phyloP scores from a whole-genome alignment of 2,888 invertebrate genomes.

The Lysandra coridon region DNA sequence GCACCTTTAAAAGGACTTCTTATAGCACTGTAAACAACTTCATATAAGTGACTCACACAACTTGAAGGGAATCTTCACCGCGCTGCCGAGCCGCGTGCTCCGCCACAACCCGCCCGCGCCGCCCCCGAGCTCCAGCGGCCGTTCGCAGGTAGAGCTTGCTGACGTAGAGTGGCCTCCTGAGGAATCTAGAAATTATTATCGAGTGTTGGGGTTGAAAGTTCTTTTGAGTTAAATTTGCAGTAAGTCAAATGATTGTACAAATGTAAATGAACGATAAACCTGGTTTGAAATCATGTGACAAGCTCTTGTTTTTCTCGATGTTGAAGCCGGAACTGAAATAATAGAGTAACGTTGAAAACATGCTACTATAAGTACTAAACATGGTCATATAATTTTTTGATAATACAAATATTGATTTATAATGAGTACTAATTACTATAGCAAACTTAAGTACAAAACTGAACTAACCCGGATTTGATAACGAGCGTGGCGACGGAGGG shows the following conservation, averaged over 20 bases:
- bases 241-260: not conserved
- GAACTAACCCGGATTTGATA: conserved; percentile 55
- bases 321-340: not conserved
- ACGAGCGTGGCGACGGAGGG: conserved; percentile 55
- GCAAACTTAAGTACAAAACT: not conserved
- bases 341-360: conserved; percentile 1
- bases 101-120: conserved; percentile 44
- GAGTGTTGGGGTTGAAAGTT: too few relatives aligned
- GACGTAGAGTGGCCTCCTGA: not conserved
- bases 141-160: not conserved
- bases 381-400: too few relatives aligned
- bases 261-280: not conserved
- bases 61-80: conserved; percentile 54
- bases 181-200: not conserved
- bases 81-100: conserved; percentile 50
- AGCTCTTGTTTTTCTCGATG: not conserved
- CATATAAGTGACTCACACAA: conserved; percentile 52
- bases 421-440: too few relatives aligned
- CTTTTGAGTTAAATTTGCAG: too few relatives aligned
- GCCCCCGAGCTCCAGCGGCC: not conserved
- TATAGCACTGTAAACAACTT: too few relatives aligned
- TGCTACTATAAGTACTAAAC: not conserved
- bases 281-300: not conserved
- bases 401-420: too few relatives aligned
- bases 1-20: too few relatives aligned